Base-by-base conservation (phyloP, 2,797 vertebrate genomes). In the Pempheris klunzingeri region DNA sequence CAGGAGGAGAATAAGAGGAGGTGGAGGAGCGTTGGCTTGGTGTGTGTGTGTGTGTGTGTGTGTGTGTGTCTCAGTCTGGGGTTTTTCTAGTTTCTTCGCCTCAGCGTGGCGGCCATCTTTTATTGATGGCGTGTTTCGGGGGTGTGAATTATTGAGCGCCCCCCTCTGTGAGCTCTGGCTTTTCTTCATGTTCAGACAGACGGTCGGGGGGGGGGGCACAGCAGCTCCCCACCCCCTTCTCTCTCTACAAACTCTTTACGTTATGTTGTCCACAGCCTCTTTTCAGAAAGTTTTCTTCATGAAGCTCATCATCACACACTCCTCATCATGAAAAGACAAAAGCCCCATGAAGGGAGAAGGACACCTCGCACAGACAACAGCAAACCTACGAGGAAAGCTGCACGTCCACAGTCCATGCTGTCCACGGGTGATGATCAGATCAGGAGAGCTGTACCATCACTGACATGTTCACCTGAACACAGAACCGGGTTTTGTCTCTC, bases 41-140 rank as follows among this genome's bases (percentile, higher is more conserved):
- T 30, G 20, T 55, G 11, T 43, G 24, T 14, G n/a, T 46, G n/a
- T 50, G 4, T 61, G 22, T 73, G 26, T 68, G 2, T 54, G 71
- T 79, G 55, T 32, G 4, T 71, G 43, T 71, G 43, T 9, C 14
- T 78, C 24, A 24, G 38, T 76, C 60, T 72, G 6, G 53, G 41
- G 55, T 71, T 65, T 74, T 47, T 81, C 70, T 57, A 6, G 7
- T 68, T 39, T 83, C 81, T 52, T 87, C 57, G 65, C 82, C 74
- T 77, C 76, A 43, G 32, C 17, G 4, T 32, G 17, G 69, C 74
- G 38, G 78, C 78, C 62, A 54, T 94, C 80, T 93, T 92, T 93
- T 94, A 94, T 94, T 94, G 77, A 94, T 93, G 88, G 71, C 32
- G 82, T 90, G n/a, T 93, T 92, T 88, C 90, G 87, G 78, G 59